Conservation (phyloP, 1,140 invertebrate species). For the Drosophila repleta region DNA sequence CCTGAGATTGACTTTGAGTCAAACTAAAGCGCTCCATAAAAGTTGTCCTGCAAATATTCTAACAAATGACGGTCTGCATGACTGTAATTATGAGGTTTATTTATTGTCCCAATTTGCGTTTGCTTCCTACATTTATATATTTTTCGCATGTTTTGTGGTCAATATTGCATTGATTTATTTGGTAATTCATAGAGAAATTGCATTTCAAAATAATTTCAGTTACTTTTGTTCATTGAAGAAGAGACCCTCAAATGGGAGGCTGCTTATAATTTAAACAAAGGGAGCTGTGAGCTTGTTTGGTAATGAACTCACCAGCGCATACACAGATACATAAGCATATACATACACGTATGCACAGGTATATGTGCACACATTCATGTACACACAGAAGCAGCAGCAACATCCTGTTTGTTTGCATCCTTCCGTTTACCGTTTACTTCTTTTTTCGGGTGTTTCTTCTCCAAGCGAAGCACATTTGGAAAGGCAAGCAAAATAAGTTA, state of each 20-base stretch:
- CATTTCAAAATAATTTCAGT: neutral
- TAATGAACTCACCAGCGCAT: constrained; percentile 10
- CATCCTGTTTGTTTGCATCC: constrained; percentile 7
- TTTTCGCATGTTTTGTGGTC: neutral
- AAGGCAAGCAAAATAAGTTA: constrained; percentile 65
- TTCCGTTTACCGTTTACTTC: constrained; percentile 21
- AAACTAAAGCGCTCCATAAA: constrained; percentile 56
- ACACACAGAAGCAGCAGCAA: neutral
- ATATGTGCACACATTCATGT: neutral
- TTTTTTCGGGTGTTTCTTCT: constrained; percentile 11
- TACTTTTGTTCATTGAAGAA: neutral
- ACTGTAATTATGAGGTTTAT: constrained; percentile 26
- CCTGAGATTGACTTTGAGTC: constrained; percentile 19
- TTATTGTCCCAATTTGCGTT: neutral
- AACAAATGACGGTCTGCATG: constrained; percentile 58
- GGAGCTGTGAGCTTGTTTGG: constrained; percentile 29
- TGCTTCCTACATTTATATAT: neutral
- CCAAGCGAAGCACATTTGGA: constrained; percentile 33
- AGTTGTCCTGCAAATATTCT: constrained; percentile 63
- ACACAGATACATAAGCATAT: neutral
- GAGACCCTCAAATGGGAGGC: neutral
- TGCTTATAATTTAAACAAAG: constrained; percentile 57
- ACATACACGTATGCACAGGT: too few species aligned
- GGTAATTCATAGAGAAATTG: too few species aligned
- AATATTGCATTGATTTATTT: neutral